Base-by-base conservation (phyloP, 2,888 invertebrate species). In the Doris montereyensis region DNA sequence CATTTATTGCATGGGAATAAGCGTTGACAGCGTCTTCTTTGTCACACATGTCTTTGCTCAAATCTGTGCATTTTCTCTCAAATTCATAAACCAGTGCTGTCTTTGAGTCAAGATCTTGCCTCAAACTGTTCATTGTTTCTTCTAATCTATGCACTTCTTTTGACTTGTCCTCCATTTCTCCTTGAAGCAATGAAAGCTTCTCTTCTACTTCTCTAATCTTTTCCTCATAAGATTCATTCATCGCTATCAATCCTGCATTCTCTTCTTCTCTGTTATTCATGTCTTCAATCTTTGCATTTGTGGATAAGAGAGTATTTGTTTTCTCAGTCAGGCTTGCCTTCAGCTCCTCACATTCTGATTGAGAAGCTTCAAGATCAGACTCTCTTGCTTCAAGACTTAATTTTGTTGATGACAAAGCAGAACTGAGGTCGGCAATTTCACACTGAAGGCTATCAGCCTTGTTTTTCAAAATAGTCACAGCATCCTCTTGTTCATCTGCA, bases 281-380 rank as follows among this genome's bases (percentile, higher is more conserved):
- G 32, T 76, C 67, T 26, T 26, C 79, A 72, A 81, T 78, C 1
- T 80, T 57, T 24, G 81, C 13, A 78, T 84, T 83, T 77, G 84
- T 83, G 60, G 83, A 41, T 2, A 58, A 35, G n/a, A 68, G 24
- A 30, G 81, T 71, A 72, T 84, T 83, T 32, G 26, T 26, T n/a
- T 78, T 79, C 17, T 79, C 17, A n/a, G 67, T 2, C 8, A 76
- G 17, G 8, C 3, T 1, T 13, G 26, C 30, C 52, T 28, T 28
- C 5, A 67, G 52, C 10, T 67, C 5, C 13, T 67, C 68, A 10
- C 52, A 1, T 30, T 76, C 67, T 67, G 8, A 32, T 21, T 60
- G 4, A n/a, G 24, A 17, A 60, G 5, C 60, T 4, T 72, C 57
- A 26, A 4, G 17, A 3, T 72, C 57, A n/a, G 24, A 4, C 13